These are phyloP conservation scores for Poeciliopsis presidionis DNA, from an alignment of 2,797 vertebrate species.

Conservation along the genomic window DNA sequence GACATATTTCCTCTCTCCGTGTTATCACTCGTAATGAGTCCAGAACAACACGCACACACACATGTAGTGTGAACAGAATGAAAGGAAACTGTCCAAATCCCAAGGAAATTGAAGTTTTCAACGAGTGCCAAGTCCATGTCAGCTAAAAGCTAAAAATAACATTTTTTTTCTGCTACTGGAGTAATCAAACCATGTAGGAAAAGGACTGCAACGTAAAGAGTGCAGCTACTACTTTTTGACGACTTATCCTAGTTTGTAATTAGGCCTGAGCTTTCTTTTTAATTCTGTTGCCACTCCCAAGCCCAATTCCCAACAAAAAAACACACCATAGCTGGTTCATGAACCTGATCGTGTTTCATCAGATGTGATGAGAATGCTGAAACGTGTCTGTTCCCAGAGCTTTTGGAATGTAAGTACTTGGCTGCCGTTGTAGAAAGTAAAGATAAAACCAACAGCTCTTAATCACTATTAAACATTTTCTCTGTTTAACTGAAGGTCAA, in stretches of 20 bases:
- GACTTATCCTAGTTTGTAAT: constrained; percentile 71
- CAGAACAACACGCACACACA: neutral
- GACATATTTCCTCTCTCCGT: constrained; percentile 36
- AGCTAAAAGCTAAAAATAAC: constrained; percentile 22
- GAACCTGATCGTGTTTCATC: constrained; percentile 77
- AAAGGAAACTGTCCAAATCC: neutral
- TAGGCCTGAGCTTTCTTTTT: constrained; percentile 68
- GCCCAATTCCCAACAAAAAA: constrained; percentile 64
- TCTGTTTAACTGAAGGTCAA: constrained; percentile 50
- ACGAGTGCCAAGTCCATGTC: constrained; percentile 7
- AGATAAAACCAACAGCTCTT: constrained; percentile 40
- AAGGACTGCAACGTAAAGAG: constrained; percentile 16
- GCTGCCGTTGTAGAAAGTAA: constrained; percentile 42
- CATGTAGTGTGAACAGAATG: constrained; percentile 1
- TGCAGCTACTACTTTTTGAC: constrained; percentile 59
- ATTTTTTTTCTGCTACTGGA: constrained; percentile 15
- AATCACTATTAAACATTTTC: constrained; percentile 60
- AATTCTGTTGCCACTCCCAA: constrained; percentile 71
- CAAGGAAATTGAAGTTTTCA: neutral
- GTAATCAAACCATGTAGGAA: constrained; percentile 29
- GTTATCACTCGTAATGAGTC: constrained; percentile 16
- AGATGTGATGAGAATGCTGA: constrained; percentile 76
- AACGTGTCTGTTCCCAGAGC: constrained; percentile 75
- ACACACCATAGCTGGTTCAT: constrained; percentile 64
- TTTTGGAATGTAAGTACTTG: constrained; percentile 68